Evolutionary conservation across 2,888 invertebrate species (phyloP), one percentile per base, ranked within the genome.

Genomic region (Lasius fuliginosus): DNA sequence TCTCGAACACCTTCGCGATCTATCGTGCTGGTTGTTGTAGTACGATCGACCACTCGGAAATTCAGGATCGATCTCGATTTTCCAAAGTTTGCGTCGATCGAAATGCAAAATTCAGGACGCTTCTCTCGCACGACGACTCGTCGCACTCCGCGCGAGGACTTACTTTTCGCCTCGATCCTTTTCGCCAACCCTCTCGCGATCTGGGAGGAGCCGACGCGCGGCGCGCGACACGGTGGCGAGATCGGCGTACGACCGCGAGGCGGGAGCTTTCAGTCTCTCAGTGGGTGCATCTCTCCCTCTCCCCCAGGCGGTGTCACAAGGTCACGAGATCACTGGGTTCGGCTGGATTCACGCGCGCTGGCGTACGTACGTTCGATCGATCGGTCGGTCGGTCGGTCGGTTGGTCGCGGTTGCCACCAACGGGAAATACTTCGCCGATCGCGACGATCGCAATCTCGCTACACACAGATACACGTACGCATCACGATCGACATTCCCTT

Each of bases 221-320:
- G 27, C 60, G 73, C 71, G 79, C 60, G 60, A 79, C 79, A 71
- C 71, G 71, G 79, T 46, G 42, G 73, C 46, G 73, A 77, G 75
- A 77, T 71, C 79, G 79, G 79, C 60, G 73, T 71, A 71, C 73
- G 46, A 23, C 71, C 79, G 73, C 73, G 73, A 81, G 79, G 79
- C 79, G 79, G 79, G 79, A 18, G 79, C 36, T 81, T 67, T 81
- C 79, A 81, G 79, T 81, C 73, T 81, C 79, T 71, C 79, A 36
- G 79, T 46, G 46, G 56, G 40, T 81, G 79, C 79, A 81, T 81
- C 60, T 81, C 79, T 81, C 84, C 77, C 85, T 27, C 49, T n/a
- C 68, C 79, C 83, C 75, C 76, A 82, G 77, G 64, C 83, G 88
- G 90, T 89, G 90, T 89, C 90, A 89, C 89, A 89, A 89, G 89